Evolutionary conservation across 2,797 vertebrate species (phyloP), one percentile per base, ranked within the genome.

Genomic region (Cossypha heuglini): DNA sequence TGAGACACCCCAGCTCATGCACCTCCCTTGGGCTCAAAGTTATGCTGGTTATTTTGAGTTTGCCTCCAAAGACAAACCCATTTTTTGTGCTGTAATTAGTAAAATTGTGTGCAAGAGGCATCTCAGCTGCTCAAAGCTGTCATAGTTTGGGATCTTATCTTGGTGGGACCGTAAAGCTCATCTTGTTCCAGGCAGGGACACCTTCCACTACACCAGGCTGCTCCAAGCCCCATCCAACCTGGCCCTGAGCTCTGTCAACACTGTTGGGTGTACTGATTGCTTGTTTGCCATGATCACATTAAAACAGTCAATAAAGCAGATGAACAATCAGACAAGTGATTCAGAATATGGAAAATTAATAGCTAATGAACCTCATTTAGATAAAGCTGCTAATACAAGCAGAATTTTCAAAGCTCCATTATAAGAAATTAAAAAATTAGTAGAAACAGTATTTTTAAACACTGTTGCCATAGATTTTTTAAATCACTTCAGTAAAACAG

Each of bases 261-360:
- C 19, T 26, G 11, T 1, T 28, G 21, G 33, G 18, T 2, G 0
- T 28, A 54, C 3, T 29, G 74, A 73, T 26, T 40, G 21, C 49
- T 93, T 21, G 0, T 38, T 81, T 85, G 81, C 31, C 64, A 54
- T 13, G 69, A 80, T 76, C 58, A 49, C 25, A 28, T 69, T 72
- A 28, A 68, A 77, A 38, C 0, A 75, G 31, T 54, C 42, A 80
- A 55, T 25, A 61, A 29, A 68, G 20, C 28, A 66, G 66, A 62
- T 18, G 38, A 81, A 73, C 2, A 3, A 87, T 74, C 67, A 72
- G 54, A 58, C 25, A 67, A 83, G 33, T n/a, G 54, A 69, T 72
- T 89, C 40, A 75, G 13, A 81, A 78, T 33, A 55, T 6, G 12
- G 86, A 55, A 95, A 90, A 93, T 81, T 75, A 93, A 93, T 51